Conservation (phyloP, 2,113 vertebrate species). For the Ceyx melanurus region DNA sequence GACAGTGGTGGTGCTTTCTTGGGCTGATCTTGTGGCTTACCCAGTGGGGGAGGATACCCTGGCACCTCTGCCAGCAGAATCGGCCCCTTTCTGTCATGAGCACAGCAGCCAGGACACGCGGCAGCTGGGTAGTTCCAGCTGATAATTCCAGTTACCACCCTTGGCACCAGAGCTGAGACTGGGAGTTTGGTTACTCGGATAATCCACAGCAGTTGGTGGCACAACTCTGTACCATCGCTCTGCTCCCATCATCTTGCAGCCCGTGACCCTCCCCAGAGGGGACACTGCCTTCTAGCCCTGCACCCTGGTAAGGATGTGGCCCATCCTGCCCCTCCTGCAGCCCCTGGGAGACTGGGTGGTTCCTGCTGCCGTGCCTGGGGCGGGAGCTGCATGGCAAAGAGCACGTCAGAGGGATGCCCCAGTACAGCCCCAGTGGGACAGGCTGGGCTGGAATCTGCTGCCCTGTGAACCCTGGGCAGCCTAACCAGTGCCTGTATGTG, state of each 20-base stretch:
- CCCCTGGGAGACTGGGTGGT: accelerated
- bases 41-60: not conserved
- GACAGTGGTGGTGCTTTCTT: not conserved
- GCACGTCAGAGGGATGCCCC: not conserved
- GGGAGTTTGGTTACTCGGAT: not conserved
- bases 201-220: not conserved
- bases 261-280: not conserved
- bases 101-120: accelerated
- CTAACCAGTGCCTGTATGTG: accelerated
- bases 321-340: not conserved
- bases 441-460: not conserved
- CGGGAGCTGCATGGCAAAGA: accelerated
- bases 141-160: not conserved
- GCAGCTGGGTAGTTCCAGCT: accelerated
- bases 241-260: accelerated
- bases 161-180: not conserved
- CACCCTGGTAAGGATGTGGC: not conserved
- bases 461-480: not conserved
- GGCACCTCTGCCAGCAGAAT: accelerated
- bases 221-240: not conserved
- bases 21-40: not conserved
- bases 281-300: not conserved
- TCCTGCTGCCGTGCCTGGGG: accelerated
- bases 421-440: accelerated
- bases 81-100: not conserved